Conservation (phyloP, 2,888 invertebrate species). For the Kryphioiulus occultus region DNA sequence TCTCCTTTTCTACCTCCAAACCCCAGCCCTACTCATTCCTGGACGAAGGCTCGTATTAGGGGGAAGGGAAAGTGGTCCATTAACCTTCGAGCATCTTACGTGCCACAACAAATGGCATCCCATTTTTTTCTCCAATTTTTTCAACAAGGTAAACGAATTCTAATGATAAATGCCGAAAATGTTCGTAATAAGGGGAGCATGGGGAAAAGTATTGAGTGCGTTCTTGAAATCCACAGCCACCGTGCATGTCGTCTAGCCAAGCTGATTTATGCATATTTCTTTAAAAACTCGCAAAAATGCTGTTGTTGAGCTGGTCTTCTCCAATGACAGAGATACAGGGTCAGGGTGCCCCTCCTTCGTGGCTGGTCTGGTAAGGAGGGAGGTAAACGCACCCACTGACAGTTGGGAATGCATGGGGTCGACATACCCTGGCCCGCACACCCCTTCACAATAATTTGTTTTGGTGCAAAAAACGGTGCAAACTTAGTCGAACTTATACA, state of each 20-base stretch:
- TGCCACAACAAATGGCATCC: background rate
- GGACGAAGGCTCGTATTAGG: background rate
- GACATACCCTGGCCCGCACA: background rate
- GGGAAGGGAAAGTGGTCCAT: constrained; percentile 5
- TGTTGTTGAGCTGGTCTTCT: background rate
- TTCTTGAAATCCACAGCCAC: background rate
- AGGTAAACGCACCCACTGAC: background rate
- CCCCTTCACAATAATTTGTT: background rate
- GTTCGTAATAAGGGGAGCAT: background rate
- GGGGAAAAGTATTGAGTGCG: background rate
- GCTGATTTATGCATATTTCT: background rate
- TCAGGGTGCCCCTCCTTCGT: background rate
- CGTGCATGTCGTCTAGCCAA: background rate
- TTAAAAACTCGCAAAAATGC: background rate
- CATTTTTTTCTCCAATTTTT: background rate
- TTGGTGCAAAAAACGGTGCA: too few species aligned
- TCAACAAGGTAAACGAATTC: background rate
- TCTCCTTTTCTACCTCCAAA: background rate
- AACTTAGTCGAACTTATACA: too few species aligned
- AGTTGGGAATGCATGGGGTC: background rate
- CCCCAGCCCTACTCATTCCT: background rate
- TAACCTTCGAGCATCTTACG: background rate
- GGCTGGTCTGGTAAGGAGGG: background rate
- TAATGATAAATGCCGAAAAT: background rate
- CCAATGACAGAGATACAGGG: background rate